Percentiles rank a stretch among this genome's conserved stretches.
Evolutionary conservation across 1,140 invertebrate genomes (phyloP).

Genomic region (Zophobas atratus): DNA sequence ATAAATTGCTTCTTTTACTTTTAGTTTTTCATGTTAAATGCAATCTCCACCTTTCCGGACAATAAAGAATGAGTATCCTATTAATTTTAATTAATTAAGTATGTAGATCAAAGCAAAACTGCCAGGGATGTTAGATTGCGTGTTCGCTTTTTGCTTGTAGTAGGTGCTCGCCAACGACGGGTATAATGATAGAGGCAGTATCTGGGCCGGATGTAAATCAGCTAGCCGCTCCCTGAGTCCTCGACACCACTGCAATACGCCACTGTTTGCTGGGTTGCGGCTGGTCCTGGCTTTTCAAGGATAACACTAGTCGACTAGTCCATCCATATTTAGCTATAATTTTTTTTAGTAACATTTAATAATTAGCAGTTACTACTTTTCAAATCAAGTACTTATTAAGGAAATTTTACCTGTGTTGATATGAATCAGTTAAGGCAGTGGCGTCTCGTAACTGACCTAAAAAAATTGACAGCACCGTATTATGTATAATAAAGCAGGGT

Average conservation of each 20-base stretch:
- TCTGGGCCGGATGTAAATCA: constrained; percentile 43
- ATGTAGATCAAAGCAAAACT: constrained; percentile 23
- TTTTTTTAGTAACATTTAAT: too few species aligned
- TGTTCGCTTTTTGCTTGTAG: constrained; percentile 5
- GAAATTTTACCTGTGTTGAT: too few species aligned
- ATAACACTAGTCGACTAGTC: neutral
- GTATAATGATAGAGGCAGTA: constrained; percentile 27
- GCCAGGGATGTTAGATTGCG: constrained; percentile 23
- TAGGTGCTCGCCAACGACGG: constrained; percentile 20
- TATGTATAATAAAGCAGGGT: too few species aligned
- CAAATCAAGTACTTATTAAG: too few species aligned
- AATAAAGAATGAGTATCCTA: constrained; percentile 15
- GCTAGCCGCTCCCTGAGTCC: constrained; percentile 30
- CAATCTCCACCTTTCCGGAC: constrained; percentile 11
- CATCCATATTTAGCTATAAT: too few species aligned
- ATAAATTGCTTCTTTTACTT: neutral
- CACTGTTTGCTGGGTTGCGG: constrained; percentile 46
- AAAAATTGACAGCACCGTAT: too few species aligned
- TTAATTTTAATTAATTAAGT: constrained; percentile 28
- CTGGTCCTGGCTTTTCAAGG: constrained; percentile 37
- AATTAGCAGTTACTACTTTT: too few species aligned
- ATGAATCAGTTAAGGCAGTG: too few species aligned
- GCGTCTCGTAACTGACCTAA: too few species aligned
- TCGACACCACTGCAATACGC: constrained; percentile 42
- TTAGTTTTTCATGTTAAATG: neutral